These are phyloP conservation scores for Heliconius hermathena DNA, from an alignment of 1,140 invertebrate species.

Conservation along the genomic window DNA sequence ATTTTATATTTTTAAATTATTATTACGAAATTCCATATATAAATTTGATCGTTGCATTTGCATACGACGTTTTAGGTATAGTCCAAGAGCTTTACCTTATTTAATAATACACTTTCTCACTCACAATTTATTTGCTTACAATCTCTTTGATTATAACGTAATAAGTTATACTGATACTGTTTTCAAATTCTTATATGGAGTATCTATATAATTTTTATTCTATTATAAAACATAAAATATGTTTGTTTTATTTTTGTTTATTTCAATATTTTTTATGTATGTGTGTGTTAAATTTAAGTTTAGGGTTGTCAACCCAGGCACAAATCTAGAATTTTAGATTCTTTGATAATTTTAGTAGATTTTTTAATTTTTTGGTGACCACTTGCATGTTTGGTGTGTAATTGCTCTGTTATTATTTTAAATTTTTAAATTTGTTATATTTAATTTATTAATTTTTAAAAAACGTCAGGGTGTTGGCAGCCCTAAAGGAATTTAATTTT, in stretches of 20 bases:
- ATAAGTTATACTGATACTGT: too few relatives aligned
- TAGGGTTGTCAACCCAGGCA: conserved; percentile 13
- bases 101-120: too few relatives aligned
- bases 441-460: not conserved
- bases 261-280: conserved; percentile 7
- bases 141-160: too few relatives aligned
- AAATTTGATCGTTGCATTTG: not conserved
- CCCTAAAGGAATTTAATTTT: not conserved
- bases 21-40: not conserved
- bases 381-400: conserved; percentile 15
- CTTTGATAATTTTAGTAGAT: not conserved
- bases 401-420: conserved; percentile 8
- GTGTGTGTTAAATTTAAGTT: not conserved
- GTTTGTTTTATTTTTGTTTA: not conserved
- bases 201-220: not conserved
- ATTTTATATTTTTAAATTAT: not conserved
- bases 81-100: not conserved
- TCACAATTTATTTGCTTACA: too few relatives aligned
- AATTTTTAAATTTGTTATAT: conserved; percentile 3
- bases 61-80: not conserved
- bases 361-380: not conserved
- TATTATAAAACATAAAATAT: not conserved
- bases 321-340: conserved; percentile 3
- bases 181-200: not conserved
- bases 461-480: conserved; percentile 6